Percentiles rank a stretch among this genome's conserved stretches.
phyloP scores from a whole-genome alignment of 2,797 vertebrate genomes.

The Darevskia nairensis region DNA sequence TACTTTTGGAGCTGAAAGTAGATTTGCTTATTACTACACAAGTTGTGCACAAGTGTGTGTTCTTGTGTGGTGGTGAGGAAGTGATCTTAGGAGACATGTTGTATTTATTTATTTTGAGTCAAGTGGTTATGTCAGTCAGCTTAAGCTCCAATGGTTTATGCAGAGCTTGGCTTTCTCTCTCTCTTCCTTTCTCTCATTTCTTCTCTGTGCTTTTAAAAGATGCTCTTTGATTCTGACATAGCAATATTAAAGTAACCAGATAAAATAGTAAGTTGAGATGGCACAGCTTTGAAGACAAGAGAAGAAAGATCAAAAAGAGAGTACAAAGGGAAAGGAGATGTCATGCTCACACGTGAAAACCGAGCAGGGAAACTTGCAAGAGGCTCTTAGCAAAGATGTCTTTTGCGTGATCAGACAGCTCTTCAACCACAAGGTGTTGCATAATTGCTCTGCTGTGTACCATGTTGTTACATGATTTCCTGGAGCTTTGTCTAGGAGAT shows the following conservation, averaged over 20 bases:
- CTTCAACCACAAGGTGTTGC: not conserved
- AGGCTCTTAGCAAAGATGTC: not conserved
- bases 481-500: not conserved
- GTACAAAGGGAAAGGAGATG: not conserved
- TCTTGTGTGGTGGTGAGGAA: not conserved
- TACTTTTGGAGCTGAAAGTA: no score
- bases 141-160: not conserved
- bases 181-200: not conserved
- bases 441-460: not conserved
- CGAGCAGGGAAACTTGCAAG: not conserved
- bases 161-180: not conserved
- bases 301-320: not conserved
- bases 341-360: not conserved
- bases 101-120: not conserved
- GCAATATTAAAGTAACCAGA: not conserved
- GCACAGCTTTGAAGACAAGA: not conserved
- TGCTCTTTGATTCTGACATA: not conserved
- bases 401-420: not conserved
- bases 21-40: not conserved
- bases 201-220: not conserved
- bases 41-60: not conserved
- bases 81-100: not conserved
- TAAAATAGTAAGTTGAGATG: not conserved
- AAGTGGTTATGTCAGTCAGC: not conserved
- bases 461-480: not conserved